Base-by-base conservation (phyloP, 2,113 vertebrate genomes). In the Phylloscopus whistleri region DNA sequence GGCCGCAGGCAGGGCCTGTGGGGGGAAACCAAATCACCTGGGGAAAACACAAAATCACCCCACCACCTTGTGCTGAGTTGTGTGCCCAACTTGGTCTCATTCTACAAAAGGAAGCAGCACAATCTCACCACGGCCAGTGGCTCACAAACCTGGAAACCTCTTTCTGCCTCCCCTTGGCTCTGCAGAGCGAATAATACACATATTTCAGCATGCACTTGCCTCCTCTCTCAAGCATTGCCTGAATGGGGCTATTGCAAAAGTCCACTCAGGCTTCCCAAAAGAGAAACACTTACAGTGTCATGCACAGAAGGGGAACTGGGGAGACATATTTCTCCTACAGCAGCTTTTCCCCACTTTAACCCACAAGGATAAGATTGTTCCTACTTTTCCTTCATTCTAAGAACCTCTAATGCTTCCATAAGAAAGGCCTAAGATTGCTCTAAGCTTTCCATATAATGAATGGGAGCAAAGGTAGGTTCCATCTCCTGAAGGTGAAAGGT, bases 61-160 rank as follows among this genome's bases (percentile, higher is more conserved):
- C 0, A 22, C 53, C 43, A 73, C 12, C 30, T 46, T 6, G 14
- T 33, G 26, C 28, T 31, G 49, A 70, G 33, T 0, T 51, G 10
- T 2, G 3, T 7, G 10, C 23, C 55, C 59, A 58, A 1, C 35
- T 20, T 10, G 11, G 30, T 27, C 48, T 67, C 76, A 24, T 35
- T 53, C 58, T 56, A 30, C 14, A 69, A 72, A 66, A 87, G 49
- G 76, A 83, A 83, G 59, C 20, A 46, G 53, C 1, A 3, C 39
- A 68, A 79, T 19, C 62, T 89, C 6, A 4, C 22, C 0, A 0
- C 26, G 64, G 51, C 33, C 58, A 58, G n/a, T 17, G 13, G 23
- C 24, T 82, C 22, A 39, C 2, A 6, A 72, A 72, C 44, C 28
- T 41, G 16, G 18, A 76, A 31, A 48, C 31, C 5, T 59, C 44